A percentile compares a stretch with the other conserved stretches of the same genome.
These are phyloP conservation scores for Pampusana beccarii DNA, from an alignment of 2,113 vertebrate genomes.

Conservation along the genomic window DNA sequence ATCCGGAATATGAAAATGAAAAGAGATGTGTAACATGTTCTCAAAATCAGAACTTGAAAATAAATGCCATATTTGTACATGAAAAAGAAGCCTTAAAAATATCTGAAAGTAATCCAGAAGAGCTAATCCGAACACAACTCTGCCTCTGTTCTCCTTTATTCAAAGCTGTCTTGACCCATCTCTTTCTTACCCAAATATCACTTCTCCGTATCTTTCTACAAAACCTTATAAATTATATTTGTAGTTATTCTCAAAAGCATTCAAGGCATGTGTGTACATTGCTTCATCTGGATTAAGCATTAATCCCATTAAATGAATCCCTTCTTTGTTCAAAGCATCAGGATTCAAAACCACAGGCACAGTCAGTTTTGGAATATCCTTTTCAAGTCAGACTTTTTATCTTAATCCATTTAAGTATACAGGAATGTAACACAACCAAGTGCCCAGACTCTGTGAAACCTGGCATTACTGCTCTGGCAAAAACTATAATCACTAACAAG, in stretches of 20 bases:
- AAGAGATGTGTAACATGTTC: neutral
- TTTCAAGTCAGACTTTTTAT: conserved; percentile 61
- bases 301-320: conserved; percentile 64
- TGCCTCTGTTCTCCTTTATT: neutral
- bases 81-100: neutral
- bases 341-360: conserved; percentile 57
- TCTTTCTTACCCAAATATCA: neutral
- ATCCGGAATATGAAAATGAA: neutral
- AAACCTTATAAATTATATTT: conserved; percentile 27
- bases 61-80: neutral
- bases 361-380: conserved; percentile 65
- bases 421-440: conserved; percentile 19
- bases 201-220: neutral
- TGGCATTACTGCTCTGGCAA: neutral
- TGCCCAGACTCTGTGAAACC: neutral
- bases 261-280: conserved; percentile 36
- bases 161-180: neutral
- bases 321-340: conserved; percentile 63
- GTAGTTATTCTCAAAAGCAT: conserved; percentile 54
- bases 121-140: neutral
- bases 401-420: conserved; percentile 54
- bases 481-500: neutral
- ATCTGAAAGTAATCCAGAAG: neutral
- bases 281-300: conserved; percentile 49
- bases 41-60: neutral